Evolutionary conservation across 2,888 invertebrate genomes (phyloP).

Genomic region (Eristalinus aeneus): DNA sequence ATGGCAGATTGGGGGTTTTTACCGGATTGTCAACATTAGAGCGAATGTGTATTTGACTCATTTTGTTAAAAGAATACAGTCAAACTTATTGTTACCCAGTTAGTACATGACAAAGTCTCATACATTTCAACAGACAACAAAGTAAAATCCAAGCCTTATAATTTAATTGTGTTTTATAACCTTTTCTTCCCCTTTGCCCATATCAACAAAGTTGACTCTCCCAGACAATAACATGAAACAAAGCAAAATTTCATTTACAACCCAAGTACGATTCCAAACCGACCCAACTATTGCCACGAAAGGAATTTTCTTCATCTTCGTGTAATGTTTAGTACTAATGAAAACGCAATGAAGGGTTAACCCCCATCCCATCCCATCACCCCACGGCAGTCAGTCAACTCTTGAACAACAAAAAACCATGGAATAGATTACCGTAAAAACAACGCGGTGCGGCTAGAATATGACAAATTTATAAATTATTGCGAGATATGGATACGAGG

Average conservation of each 20-base stretch:
- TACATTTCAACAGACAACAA: no score
- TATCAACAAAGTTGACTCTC: neutral
- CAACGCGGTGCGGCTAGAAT: slow-evolving; percentile 62
- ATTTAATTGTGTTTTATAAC: neutral
- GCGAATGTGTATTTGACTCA: no score
- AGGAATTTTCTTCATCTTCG: slow-evolving; percentile 42
- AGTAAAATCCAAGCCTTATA: neutral
- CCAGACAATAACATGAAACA: neutral
- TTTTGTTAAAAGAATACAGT: no score
- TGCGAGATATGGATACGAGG: slow-evolving; percentile 61
- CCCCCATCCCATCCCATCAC: neutral
- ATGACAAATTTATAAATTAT: slow-evolving; percentile 69
- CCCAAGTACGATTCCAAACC: slow-evolving; percentile 17
- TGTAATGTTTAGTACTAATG: slow-evolving; percentile 51
- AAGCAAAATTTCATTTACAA: slow-evolving; percentile 8
- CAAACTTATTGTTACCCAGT: no score
- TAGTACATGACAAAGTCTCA: no score
- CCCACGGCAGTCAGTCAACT: neutral
- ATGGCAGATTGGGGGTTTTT: neutral
- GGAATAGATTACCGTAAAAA: slow-evolving; percentile 66
- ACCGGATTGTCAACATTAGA: no score
- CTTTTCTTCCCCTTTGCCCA: neutral
- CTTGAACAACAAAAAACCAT: slow-evolving; percentile 5
- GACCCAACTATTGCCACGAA: slow-evolving; percentile 17
- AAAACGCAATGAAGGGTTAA: slow-evolving; percentile 54